Evolutionary conservation across 2,797 vertebrate genomes (phyloP), one percentile per base, ranked within the genome.

Genomic region (Halcyon badia): DNA sequence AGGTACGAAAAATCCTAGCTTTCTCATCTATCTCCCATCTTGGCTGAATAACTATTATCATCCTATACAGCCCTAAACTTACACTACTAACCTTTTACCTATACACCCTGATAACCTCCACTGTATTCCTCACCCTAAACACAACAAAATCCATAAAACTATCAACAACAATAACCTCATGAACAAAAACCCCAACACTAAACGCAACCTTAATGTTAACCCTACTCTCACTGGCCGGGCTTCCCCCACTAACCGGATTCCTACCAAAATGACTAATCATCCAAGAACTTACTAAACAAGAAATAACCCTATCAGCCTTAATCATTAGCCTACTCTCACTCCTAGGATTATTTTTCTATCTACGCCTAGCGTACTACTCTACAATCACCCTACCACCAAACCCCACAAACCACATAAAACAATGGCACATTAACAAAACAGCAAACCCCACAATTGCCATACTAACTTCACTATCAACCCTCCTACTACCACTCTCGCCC

Each of bases 21-120:
- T 77, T 31, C 8, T 84, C 35, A 4, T 84, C 57, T 3, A 18
- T 75, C 16, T 25, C 52, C 3, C 46, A 84, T 1, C 2, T 51
- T 5, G 58, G 49, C 2, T 90, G 83, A 52, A 68, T 51, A 15
- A 21, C 14, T 21, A 44, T 24, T 6, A 44, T 60, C 14, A 14
- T 66, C 2, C 18, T 61, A 3, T 35, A 71, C 10, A 72, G 6
- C 20, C n/a, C 57, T 0, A 72, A 72, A 5, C 48, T 83, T 0
- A 46, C 9, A 1, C 3, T 64, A 9, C 5, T 64, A 2, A 46
- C 21, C 14, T 72, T 46, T 3, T 72, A 54, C 8, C 4, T 31
- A 0, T 83, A 46, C 3, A 4, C 5, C 3, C 3, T 83, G 3
- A 46, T 14, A 4, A 48, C 18, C 0, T 1, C 33, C 0, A 1